A percentile compares a stretch with the other conserved stretches of the same genome.
Evolutionary conservation across 2,113 vertebrate genomes (phyloP).

Genomic region (Centropristis striata): DNA sequence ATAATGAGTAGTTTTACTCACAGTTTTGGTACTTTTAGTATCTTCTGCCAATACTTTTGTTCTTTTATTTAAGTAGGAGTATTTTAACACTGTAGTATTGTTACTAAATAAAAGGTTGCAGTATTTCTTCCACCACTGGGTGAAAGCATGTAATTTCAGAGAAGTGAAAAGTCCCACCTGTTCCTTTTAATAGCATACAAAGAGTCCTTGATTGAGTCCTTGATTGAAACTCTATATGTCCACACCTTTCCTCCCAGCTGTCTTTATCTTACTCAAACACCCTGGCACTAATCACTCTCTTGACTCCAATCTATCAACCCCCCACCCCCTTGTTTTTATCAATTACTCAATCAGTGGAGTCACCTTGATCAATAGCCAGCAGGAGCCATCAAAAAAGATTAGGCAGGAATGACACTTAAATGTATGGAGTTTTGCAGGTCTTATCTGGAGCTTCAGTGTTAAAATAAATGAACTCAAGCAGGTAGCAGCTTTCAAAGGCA

Average conservation of each 20-base stretch:
- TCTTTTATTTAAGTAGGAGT: too few relatives aligned
- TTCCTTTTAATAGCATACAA: neutral
- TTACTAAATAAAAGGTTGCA: too few relatives aligned
- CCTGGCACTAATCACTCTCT: conserved; percentile 29
- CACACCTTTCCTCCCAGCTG: neutral
- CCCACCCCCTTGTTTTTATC: conserved; percentile 9
- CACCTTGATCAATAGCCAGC: conserved; percentile 41
- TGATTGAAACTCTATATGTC: neutral
- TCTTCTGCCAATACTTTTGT: too few relatives aligned
- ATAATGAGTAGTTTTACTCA: too few relatives aligned
- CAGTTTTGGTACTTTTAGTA: too few relatives aligned
- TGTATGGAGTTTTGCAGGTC: neutral
- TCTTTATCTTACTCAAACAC: conserved; percentile 46
- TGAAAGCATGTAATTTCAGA: neutral
- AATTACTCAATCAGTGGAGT: conserved; percentile 29
- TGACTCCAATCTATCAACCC: conserved; percentile 13
- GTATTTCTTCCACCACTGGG: neutral
- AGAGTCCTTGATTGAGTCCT: neutral
- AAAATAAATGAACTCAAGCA: neutral
- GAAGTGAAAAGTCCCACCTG: neutral
- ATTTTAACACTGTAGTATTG: neutral
- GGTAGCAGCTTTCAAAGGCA: too few relatives aligned
- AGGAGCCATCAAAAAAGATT: neutral
- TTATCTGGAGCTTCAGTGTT: neutral
- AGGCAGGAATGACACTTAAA: neutral